These are phyloP conservation scores for Amyelois transitella DNA, from an alignment of 1,140 invertebrate species.

Conservation along the genomic window DNA sequence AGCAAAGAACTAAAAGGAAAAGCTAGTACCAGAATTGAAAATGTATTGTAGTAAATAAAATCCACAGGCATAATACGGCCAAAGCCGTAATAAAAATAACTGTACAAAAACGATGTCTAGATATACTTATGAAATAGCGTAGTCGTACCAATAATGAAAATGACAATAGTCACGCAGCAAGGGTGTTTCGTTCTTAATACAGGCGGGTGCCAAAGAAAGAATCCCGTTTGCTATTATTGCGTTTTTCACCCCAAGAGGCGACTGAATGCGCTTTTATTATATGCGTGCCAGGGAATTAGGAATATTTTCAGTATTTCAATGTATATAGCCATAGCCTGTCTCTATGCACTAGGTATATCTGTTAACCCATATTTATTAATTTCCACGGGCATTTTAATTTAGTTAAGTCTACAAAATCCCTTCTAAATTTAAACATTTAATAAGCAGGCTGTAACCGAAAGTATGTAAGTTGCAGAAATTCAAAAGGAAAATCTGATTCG, in stretches of 20 bases:
- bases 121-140: background rate
- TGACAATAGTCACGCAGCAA: background rate
- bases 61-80: too few relatives aligned
- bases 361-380: too few relatives aligned
- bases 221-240: constrained; percentile 22
- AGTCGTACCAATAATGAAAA: background rate
- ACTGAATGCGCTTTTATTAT: constrained; percentile 12
- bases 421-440: too few relatives aligned
- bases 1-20: too few relatives aligned
- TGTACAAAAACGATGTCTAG: background rate
- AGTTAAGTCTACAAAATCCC: too few relatives aligned
- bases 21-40: too few relatives aligned
- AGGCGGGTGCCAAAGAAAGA: constrained; percentile 21
- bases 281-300: background rate
- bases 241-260: constrained; percentile 10
- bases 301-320: background rate
- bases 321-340: too few relatives aligned
- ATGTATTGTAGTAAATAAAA: too few relatives aligned
- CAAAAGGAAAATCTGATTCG: background rate
- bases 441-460: too few relatives aligned
- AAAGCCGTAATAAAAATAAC: background rate
- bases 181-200: constrained; percentile 18
- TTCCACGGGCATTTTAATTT: too few relatives aligned
- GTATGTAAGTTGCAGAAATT: too few relatives aligned
- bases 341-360: too few relatives aligned